These are phyloP conservation scores for Nipponacmea schrenckii DNA, from an alignment of 2,888 invertebrate genomes.

Conservation along the genomic window DNA sequence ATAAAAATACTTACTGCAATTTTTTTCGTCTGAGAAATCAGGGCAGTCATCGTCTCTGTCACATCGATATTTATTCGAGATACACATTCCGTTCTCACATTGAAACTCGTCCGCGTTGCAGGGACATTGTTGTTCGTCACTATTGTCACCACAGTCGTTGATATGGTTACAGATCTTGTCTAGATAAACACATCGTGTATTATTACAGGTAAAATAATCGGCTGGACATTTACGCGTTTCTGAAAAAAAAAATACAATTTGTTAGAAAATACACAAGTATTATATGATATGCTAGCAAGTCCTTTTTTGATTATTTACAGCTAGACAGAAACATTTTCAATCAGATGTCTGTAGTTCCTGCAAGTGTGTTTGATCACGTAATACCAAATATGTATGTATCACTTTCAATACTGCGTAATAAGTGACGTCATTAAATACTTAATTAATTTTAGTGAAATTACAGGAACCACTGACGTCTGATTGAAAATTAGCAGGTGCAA, in stretches of 20 bases:
- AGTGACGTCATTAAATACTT: too few species aligned
- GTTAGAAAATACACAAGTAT: too few species aligned
- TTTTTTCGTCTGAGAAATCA: constrained; percentile 76
- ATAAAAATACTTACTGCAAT: constrained; percentile 59
- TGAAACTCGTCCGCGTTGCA: constrained; percentile 59
- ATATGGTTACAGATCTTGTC: constrained; percentile 79
- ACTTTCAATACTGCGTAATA: too few species aligned
- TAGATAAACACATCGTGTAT: constrained; percentile 74
- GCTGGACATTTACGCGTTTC: constrained; percentile 55
- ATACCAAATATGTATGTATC: too few species aligned
- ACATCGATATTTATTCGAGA: constrained; percentile 70
- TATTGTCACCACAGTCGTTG: constrained; percentile 50
- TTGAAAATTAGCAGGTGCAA: too few species aligned
- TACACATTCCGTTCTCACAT: constrained; percentile 66
- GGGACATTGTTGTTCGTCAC: constrained; percentile 47
- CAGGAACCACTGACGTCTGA: too few species aligned
- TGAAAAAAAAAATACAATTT: constrained; percentile 35
- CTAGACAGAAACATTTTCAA: too few species aligned
- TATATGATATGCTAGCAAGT: too few species aligned
- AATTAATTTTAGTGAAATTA: too few species aligned
- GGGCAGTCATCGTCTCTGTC: constrained; percentile 72
- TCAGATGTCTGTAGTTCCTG: too few species aligned
- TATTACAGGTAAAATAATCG: constrained; percentile 78
- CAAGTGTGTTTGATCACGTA: too few species aligned
- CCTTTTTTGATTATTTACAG: too few species aligned